These are phyloP conservation scores for Drosophila sordidula DNA, from an alignment of 2,888 invertebrate species.

Conservation along the genomic window DNA sequence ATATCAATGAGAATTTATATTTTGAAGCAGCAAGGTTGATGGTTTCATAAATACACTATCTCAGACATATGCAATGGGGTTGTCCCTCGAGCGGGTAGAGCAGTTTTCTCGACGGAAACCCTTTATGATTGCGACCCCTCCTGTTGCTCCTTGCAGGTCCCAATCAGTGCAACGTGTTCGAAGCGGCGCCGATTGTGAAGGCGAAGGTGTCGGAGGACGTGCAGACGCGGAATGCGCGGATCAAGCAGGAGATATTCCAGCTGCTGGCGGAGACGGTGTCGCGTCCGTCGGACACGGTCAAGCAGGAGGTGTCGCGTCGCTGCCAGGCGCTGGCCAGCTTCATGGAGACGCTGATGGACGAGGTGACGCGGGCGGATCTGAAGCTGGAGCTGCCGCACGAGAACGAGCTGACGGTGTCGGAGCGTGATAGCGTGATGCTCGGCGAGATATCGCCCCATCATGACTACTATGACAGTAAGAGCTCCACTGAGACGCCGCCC, in stretches of 20 bases:
- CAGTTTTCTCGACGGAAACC: too few species aligned
- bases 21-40: too few species aligned
- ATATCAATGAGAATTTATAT: too few species aligned
- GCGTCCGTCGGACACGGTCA: constrained; percentile 87
- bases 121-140: too few species aligned
- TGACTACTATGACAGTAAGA: constrained; percentile 91
- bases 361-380: constrained; percentile 87
- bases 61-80: too few species aligned
- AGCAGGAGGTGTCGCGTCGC: constrained; percentile 88
- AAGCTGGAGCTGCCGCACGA: constrained; percentile 88
- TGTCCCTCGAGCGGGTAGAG: too few species aligned
- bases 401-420: constrained; percentile 86
- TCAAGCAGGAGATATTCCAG: constrained; percentile 89
- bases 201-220: constrained; percentile 87
- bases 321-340: constrained; percentile 90
- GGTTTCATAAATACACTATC: too few species aligned
- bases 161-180: constrained; percentile 90
- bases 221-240: constrained; percentile 87
- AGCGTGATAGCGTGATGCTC: constrained; percentile 92
- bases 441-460: constrained; percentile 94
- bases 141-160: constrained; percentile 88
- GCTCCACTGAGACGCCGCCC: constrained; percentile 91
- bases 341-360: constrained; percentile 91
- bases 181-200: constrained; percentile 82
- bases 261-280: constrained; percentile 88